Evolutionary conservation across 1,140 invertebrate genomes (phyloP).

Genomic region (Gerris buenoi): DNA sequence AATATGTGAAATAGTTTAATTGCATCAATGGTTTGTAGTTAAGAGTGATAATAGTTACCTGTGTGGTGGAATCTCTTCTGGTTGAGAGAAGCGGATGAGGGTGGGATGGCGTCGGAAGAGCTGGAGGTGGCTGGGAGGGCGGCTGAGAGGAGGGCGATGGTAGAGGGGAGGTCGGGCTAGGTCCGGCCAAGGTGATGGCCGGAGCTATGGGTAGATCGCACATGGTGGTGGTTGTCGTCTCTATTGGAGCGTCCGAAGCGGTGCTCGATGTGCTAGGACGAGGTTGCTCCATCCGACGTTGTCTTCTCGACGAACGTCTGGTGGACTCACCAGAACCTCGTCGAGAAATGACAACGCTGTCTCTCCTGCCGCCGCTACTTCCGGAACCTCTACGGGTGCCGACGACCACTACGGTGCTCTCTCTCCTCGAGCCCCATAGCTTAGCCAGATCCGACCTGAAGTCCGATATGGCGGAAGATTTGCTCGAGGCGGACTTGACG

Average conservation of each 20-base stretch:
- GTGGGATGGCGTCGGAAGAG: conserved; percentile 22
- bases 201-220: conserved; percentile 64
- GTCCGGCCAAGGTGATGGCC: conserved; percentile 59
- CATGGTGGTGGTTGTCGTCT: conserved; percentile 39
- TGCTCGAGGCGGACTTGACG: conserved; percentile 53
- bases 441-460: conserved; percentile 53
- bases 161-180: conserved; percentile 41
- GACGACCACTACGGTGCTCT: conserved; percentile 34
- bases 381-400: conserved; percentile 28
- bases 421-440: conserved; percentile 43
- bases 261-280: conserved; percentile 64
- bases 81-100: conserved; percentile 42
- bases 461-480: conserved; percentile 44
- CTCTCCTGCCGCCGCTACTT: conserved; percentile 26
- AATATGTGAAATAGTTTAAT: too few relatives aligned
- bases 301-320: conserved; percentile 33
- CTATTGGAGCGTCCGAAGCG: conserved; percentile 45
- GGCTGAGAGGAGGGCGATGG: conserved; percentile 20
- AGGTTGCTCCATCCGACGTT: conserved; percentile 49
- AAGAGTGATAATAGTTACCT: conserved; percentile 43
- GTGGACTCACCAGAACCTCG: conserved; percentile 47
- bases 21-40: too few relatives aligned
- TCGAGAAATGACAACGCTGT: conserved; percentile 28
- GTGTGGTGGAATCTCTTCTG: conserved; percentile 66
- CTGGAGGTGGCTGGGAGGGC: conserved; percentile 26